These are phyloP conservation scores for Spermophilus dauricus DNA, from an alignment of 2,113 vertebrate species.

Conservation along the genomic window DNA sequence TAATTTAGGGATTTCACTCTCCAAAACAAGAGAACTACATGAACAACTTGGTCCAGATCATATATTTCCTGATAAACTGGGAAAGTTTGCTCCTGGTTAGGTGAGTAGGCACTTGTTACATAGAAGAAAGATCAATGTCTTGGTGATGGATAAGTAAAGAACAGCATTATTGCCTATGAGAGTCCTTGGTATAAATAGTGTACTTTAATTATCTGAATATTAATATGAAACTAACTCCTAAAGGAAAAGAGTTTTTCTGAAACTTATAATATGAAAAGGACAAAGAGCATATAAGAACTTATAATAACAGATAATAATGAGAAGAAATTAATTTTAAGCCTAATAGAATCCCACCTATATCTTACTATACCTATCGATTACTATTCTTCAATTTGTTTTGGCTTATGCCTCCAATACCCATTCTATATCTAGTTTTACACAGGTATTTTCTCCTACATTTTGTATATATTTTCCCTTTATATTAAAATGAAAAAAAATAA, in stretches of 20 bases:
- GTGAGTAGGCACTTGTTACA: not conserved
- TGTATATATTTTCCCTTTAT: not conserved
- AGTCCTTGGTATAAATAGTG: not conserved
- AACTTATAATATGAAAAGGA: not conserved
- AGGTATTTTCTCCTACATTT: not conserved
- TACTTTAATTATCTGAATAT: not conserved
- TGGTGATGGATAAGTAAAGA: not conserved
- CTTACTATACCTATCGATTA: not conserved
- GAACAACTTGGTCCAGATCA: not conserved
- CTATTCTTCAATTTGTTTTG: not conserved
- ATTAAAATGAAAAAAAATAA: not conserved
- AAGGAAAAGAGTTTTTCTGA: not conserved
- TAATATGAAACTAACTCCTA: not conserved
- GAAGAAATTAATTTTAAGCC: not conserved
- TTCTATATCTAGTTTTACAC: not conserved
- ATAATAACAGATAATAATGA: not conserved
- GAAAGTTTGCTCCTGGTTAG: not conserved
- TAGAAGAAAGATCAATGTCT: not conserved
- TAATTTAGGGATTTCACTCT: not conserved
- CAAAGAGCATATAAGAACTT: not conserved
- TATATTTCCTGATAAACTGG: not conserved
- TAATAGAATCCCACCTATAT: not conserved
- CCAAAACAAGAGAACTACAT: not conserved
- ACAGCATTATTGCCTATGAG: not conserved
- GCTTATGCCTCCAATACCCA: not conserved